Evolutionary conservation across 1,140 invertebrate genomes (phyloP).

Genomic region (Riptortus pedestris): DNA sequence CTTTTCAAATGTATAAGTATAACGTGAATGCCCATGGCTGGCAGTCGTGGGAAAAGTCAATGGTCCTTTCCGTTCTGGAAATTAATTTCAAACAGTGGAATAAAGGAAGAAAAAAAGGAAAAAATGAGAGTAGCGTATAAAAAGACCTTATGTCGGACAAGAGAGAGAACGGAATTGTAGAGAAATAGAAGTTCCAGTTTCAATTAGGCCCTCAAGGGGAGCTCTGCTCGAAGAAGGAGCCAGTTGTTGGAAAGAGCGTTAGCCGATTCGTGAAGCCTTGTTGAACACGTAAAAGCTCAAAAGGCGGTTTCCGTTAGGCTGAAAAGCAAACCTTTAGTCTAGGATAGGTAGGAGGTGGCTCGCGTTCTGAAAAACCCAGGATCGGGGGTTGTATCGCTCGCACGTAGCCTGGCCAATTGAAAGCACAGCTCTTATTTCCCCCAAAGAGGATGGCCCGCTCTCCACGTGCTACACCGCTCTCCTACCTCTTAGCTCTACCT

Average conservation of each 20-base stretch:
- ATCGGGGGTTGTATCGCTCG: not conserved
- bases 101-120: not conserved
- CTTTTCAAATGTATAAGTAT: too few species aligned
- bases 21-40: too few species aligned
- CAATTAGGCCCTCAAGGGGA: not conserved
- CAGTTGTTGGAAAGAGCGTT: not conserved
- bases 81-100: not conserved
- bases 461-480: not conserved
- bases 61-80: not conserved
- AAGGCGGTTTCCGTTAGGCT: not conserved
- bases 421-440: not conserved
- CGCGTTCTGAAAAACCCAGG: not conserved
- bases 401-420: not conserved
- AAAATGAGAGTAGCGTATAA: not conserved
- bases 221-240: not conserved
- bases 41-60: too few species aligned
- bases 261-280: not conserved
- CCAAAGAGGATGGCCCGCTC: not conserved
- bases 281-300: conserved; percentile 1
- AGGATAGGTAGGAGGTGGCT: not conserved
- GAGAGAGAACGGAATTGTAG: not conserved
- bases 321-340: conserved; percentile 23
- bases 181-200: not conserved
- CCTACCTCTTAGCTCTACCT: too few species aligned
- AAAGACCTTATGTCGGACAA: not conserved